phyloP scores from a whole-genome alignment of 2,113 vertebrate genomes.

The Pyrgilauda ruficollis region DNA sequence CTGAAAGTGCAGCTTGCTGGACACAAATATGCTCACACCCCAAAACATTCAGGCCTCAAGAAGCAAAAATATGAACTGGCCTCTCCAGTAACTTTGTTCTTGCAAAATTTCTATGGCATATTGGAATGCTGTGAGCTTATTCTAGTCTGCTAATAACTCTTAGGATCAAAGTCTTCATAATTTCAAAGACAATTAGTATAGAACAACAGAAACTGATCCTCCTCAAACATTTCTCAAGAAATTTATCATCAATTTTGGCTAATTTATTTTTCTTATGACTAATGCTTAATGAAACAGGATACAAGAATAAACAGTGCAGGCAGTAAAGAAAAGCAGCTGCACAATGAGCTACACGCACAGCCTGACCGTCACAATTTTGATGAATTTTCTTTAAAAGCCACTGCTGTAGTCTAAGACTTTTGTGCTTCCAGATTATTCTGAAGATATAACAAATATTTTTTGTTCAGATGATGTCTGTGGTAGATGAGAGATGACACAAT shows the following conservation, averaged over 20 bases:
- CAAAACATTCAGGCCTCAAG: background rate
- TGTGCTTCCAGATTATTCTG: background rate
- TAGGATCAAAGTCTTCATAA: background rate
- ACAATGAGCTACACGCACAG: background rate
- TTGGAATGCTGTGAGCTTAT: background rate
- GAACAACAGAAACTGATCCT: background rate
- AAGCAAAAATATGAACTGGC: background rate
- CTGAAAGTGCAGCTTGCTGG: fast-evolving
- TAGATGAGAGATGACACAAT: background rate
- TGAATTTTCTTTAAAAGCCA: background rate
- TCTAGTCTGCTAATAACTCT: background rate
- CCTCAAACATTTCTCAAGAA: background rate
- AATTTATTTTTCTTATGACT: background rate
- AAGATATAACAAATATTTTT: background rate
- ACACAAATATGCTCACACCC: background rate
- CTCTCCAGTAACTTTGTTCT: background rate
- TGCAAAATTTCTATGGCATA: background rate
- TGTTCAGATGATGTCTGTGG: background rate
- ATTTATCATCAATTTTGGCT: background rate
- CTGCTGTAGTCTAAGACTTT: background rate
- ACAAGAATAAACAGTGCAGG: background rate
- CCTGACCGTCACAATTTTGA: background rate
- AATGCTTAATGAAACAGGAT: background rate
- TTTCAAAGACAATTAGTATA: background rate
- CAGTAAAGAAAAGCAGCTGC: background rate